Evolutionary conservation across 2,113 vertebrate species (phyloP).

Genomic region (Delphinus delphis): DNA sequence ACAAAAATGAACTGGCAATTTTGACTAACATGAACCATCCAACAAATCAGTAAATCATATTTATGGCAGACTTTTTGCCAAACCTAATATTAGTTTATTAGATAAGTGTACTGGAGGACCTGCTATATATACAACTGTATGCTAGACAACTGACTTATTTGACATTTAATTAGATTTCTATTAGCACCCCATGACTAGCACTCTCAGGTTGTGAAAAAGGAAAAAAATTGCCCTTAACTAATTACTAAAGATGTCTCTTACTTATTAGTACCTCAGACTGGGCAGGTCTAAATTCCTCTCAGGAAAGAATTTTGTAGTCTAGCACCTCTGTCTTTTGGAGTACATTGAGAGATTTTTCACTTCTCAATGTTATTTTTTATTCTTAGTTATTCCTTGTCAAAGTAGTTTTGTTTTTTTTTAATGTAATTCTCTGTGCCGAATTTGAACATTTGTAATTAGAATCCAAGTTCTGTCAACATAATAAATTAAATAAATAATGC

Average conservation of each 20-base stretch:
- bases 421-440: neutral
- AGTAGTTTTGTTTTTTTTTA: neutral
- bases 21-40: constrained; percentile 46
- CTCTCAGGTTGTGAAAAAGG: neutral
- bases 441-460: constrained; percentile 23
- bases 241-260: neutral
- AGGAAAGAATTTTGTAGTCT: neutral
- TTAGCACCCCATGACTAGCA: neutral
- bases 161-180: constrained; percentile 15
- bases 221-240: neutral
- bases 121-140: neutral
- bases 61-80: constrained; percentile 4
- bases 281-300: neutral
- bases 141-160: neutral
- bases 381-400: constrained; percentile 10
- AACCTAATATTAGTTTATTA: neutral
- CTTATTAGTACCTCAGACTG: neutral
- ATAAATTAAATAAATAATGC: constrained; percentile 10
- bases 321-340: neutral
- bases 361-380: constrained; percentile 15
- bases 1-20: constrained; percentile 51
- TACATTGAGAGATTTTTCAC: neutral
- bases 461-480: constrained; percentile 7
- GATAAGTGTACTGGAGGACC: neutral
- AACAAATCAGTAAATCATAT: neutral